Base-by-base conservation (phyloP, 2,797 vertebrate species). In the Pogonophryne albipinna region DNA sequence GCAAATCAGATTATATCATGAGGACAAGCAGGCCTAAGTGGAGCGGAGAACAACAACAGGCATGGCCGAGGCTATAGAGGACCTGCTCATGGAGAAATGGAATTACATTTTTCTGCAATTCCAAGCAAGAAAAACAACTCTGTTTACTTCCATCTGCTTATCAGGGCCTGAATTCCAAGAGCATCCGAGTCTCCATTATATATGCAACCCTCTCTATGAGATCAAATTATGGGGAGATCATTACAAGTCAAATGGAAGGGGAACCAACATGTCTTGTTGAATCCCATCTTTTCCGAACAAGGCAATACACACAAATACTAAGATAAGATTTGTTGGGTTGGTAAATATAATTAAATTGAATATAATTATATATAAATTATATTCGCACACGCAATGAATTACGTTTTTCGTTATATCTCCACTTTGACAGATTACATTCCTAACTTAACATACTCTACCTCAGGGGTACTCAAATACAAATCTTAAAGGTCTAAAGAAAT, bases 91-190 rank as follows among this genome's bases (percentile, higher is more conserved):
- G 51, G 41, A 51, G 20, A 31, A 52, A 44, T 58, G 10, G 16
- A 46, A 73, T 73, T 47, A 52, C 56, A 58, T 47, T 49, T 50
- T 61, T 38, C 53, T 50, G 67, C 47, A 51, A 64, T 71, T 51
- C 27, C 10, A 2, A 56, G 11, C 41, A 66, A 41, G 46, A 57
- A 42, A 49, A 78, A 45, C 62, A 56, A 15, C 63, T 51, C 17
- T 79, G 47, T 66, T 31, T 66, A 23, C 42, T 38, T 14, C 49
- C 10, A 0, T 13, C 14, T 42, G 19, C 27, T 52, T 34, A 16
- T 60, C 57, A 15, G 10, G 15, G 20, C 11, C 34, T 65, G 12
- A 4, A 69, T 27, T 13, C 14, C 34, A 16, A 14, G 41, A 14
- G 14, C 15, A 63, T 10, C 16, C 34, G 4, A 41, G 31, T 34